Conservation (phyloP, 2,797 vertebrate species). For the Petrocephalus sullivani region DNA sequence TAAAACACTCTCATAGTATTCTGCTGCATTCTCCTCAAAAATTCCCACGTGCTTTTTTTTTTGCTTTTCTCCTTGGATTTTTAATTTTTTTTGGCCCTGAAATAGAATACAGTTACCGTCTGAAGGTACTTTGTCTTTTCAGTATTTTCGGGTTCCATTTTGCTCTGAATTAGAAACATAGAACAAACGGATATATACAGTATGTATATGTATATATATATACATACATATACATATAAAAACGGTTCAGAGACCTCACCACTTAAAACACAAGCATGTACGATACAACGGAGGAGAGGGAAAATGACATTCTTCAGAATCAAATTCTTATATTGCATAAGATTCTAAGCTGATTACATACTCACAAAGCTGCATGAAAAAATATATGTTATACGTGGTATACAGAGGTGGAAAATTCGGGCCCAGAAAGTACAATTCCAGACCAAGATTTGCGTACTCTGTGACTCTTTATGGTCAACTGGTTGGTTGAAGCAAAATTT, state of each 20-base stretch:
- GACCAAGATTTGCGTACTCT: too few species aligned
- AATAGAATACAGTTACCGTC: slow-evolving; percentile 1
- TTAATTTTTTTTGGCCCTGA: background rate
- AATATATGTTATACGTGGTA: background rate
- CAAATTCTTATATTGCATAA: background rate
- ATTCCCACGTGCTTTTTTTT: slow-evolving; percentile 15
- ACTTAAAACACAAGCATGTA: background rate
- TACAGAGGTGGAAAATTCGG: background rate
- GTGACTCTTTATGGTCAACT: background rate
- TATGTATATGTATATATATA: too few species aligned
- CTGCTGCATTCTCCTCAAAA: slow-evolving; percentile 20
- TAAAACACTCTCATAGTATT: slow-evolving; percentile 34
- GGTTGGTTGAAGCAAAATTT: background rate
- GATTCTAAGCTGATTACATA: background rate
- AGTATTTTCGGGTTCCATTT: background rate
- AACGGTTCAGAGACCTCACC: background rate
- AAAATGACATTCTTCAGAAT: slow-evolving; percentile 7
- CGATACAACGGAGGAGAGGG: background rate
- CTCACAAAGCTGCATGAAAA: background rate
- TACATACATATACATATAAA: background rate
- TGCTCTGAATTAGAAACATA: slow-evolving; percentile 10
- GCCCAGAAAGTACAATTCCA: too few species aligned
- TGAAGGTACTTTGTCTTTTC: background rate
- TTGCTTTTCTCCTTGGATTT: slow-evolving; percentile 18
- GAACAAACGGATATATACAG: background rate